A percentile compares a stretch with the other conserved stretches of the same genome.
Evolutionary conservation across 2,888 invertebrate species (phyloP).

Genomic region (Pollenia labialis): DNA sequence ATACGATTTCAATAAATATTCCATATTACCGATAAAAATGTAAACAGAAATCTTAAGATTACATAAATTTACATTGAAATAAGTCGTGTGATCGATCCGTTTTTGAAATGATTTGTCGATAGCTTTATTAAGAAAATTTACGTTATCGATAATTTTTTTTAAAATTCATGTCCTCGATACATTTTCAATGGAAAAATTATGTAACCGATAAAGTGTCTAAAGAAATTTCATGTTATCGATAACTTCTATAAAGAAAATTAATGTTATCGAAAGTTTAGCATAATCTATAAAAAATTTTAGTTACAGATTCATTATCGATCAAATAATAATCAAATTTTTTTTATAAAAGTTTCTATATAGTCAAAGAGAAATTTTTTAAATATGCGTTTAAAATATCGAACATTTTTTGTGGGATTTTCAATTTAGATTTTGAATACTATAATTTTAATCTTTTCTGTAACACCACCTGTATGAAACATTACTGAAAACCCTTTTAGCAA

Average conservation of each 20-base stretch:
- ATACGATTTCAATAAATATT: too few relatives aligned
- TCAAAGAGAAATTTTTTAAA: background rate
- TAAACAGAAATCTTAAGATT: too few relatives aligned
- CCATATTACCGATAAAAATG: too few relatives aligned
- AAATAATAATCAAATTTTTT: background rate
- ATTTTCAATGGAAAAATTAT: background rate
- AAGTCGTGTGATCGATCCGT: too few relatives aligned
- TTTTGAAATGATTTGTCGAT: too few relatives aligned
- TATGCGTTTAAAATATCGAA: background rate
- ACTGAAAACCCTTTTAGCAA: background rate
- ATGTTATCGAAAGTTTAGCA: background rate
- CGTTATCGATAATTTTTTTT: background rate
- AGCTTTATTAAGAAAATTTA: background rate
- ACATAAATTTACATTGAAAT: too few relatives aligned
- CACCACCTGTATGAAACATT: conserved; percentile 26
- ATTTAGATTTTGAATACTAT: background rate
- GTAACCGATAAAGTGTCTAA: too few relatives aligned
- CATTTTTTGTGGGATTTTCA: background rate
- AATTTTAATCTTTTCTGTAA: conserved; percentile 15
- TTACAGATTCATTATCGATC: background rate
- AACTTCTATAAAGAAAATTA: background rate
- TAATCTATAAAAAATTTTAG: background rate
- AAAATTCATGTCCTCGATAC: background rate
- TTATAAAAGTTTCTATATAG: background rate
- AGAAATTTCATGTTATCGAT: background rate